Evolutionary conservation across 2,888 invertebrate species (phyloP).

Genomic region (Cephus sareptanus): DNA sequence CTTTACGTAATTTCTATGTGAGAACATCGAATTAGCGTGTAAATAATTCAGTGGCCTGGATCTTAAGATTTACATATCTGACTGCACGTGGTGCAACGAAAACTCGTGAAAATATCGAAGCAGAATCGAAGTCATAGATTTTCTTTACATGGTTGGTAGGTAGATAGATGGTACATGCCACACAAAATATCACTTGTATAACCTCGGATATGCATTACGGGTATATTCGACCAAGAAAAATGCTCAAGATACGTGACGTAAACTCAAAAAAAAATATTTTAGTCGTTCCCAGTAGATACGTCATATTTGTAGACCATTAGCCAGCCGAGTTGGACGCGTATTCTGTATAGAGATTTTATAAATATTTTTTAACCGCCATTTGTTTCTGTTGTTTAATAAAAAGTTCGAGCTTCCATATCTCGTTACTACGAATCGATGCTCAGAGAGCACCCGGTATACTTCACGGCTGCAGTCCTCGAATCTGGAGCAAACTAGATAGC

Average conservation of each 20-base stretch:
- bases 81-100: not conserved
- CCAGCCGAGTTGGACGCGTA: too few species aligned
- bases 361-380: too few species aligned
- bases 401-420: not conserved
- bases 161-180: too few species aligned
- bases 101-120: not conserved
- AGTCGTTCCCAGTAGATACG: not conserved
- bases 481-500: slow-evolving; percentile 4
- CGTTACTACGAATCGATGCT: not conserved
- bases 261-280: too few species aligned
- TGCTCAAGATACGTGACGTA: too few species aligned
- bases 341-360: not conserved
- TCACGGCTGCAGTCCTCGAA: not conserved
- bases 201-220: not conserved
- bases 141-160: not conserved
- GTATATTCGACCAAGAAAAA: not conserved
- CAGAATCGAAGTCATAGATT: not conserved
- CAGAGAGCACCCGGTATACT: not conserved
- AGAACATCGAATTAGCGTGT: not conserved
- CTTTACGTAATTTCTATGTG: not conserved
- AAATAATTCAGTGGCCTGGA: slow-evolving; percentile 41
- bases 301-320: not conserved
- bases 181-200: not conserved
- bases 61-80: slow-evolving; percentile 30
- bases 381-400: not conserved